Evolutionary conservation across 2,888 invertebrate genomes (phyloP).

Genomic region (Drosophila formosana): DNA sequence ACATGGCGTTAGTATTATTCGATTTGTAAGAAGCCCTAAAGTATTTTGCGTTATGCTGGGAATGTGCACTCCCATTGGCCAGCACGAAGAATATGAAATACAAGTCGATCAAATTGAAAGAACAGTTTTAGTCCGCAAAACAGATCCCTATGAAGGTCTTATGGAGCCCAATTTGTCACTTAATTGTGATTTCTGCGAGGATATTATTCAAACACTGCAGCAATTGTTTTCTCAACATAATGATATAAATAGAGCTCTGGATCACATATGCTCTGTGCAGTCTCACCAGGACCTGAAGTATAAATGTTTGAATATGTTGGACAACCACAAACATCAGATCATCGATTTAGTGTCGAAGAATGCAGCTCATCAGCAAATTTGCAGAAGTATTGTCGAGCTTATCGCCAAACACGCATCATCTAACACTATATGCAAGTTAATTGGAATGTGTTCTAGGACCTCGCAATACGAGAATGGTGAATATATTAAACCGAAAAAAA

Average conservation of each 20-base stretch:
- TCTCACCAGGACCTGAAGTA: neutral
- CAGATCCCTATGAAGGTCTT: neutral
- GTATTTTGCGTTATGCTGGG: conserved; percentile 21
- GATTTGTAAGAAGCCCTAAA: conserved; percentile 24
- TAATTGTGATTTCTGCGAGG: conserved; percentile 17
- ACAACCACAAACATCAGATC: conserved; percentile 1
- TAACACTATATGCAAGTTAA: conserved; percentile 9
- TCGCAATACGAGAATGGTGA: neutral
- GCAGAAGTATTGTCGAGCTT: conserved; percentile 12
- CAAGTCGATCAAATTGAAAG: too few relatives aligned
- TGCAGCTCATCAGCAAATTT: conserved; percentile 11
- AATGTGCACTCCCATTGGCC: conserved; percentile 26
- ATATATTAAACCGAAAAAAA: neutral
- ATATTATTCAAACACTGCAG: conserved; percentile 3
- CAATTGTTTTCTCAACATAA: neutral
- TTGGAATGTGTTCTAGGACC: conserved; percentile 3
- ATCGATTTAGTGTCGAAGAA: conserved; percentile 13
- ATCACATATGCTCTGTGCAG: neutral
- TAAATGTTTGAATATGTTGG: conserved; percentile 17
- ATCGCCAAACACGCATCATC: conserved; percentile 5
- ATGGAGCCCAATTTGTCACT: neutral
- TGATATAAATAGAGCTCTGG: conserved; percentile 3
- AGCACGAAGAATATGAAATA: neutral
- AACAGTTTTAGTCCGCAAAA: neutral
- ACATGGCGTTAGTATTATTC: conserved; percentile 20